These are phyloP conservation scores for Gadus macrocephalus DNA, from an alignment of 2,113 vertebrate genomes.

Conservation along the genomic window DNA sequence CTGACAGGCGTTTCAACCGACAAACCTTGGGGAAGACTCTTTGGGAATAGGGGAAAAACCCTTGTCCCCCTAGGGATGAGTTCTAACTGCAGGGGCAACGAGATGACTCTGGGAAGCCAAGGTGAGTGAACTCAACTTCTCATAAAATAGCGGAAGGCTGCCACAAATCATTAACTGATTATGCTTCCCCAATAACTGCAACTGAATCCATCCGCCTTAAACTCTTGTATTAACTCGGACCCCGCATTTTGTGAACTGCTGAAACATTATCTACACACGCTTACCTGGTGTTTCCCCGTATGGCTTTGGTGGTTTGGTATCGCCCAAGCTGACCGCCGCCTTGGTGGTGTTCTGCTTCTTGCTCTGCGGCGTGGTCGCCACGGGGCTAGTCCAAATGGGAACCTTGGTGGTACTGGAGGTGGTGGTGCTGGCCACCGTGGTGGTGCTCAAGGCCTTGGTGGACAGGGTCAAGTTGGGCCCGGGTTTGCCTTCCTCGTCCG, in stretches of 20 bases:
- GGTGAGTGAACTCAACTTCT: too few relatives aligned
- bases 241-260: neutral
- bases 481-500: conserved; percentile 57
- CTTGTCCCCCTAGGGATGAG: neutral
- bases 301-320: conserved; percentile 75
- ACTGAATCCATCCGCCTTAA: too few relatives aligned
- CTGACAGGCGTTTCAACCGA: too few relatives aligned
- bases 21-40: too few relatives aligned
- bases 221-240: too few relatives aligned
- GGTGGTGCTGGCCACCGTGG: conserved; percentile 61
- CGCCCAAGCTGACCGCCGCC: conserved; percentile 54
- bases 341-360: conserved; percentile 69
- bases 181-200: too few relatives aligned
- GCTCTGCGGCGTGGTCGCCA: conserved; percentile 65
- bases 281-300: conserved; percentile 74
- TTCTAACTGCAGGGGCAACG: too few relatives aligned
- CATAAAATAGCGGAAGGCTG: too few relatives aligned
- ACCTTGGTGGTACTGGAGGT: conserved; percentile 59
- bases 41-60: neutral
- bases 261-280: conserved; percentile 5
- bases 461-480: conserved; percentile 60
- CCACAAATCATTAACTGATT: too few relatives aligned
- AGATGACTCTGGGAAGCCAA: too few relatives aligned
- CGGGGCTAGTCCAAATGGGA: conserved; percentile 66
- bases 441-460: conserved; percentile 60